phyloP scores from a whole-genome alignment of 2,888 invertebrate species.

The Cerastis rubricosa region DNA sequence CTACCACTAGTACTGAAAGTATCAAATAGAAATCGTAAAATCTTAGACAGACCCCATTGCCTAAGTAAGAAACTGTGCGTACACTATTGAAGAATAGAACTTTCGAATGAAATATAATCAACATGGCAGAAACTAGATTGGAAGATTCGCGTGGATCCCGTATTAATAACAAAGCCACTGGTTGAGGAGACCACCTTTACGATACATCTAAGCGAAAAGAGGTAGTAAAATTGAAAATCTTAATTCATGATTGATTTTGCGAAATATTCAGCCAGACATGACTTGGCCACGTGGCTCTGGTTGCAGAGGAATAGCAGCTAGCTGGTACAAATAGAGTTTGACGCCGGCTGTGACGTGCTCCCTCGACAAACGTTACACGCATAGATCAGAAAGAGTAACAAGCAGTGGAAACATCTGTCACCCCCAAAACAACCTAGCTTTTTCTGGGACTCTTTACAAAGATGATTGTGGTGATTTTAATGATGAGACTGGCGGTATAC shows the following conservation, averaged over 20 bases:
- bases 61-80: slow-evolving; percentile 8
- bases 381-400: slow-evolving; percentile 4
- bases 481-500: too few species aligned
- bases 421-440: background rate
- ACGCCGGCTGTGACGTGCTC: background rate
- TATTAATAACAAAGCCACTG: background rate
- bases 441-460: background rate
- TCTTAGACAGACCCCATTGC: slow-evolving; percentile 31
- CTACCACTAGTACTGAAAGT: slow-evolving; percentile 54
- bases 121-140: background rate
- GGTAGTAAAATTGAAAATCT: background rate
- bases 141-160: background rate
- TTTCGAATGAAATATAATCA: slow-evolving; percentile 15
- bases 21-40: slow-evolving; percentile 55
- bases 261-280: background rate
- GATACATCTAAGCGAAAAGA: background rate
- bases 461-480: background rate
- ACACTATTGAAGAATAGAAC: slow-evolving; percentile 18
- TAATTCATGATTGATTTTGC: background rate
- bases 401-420: background rate
- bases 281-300: background rate
- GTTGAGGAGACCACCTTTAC: background rate
- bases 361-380: background rate
- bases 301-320: background rate
- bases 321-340: background rate